These are phyloP conservation scores for Ctena decussata DNA, from an alignment of 2,888 invertebrate species.

Conservation along the genomic window DNA sequence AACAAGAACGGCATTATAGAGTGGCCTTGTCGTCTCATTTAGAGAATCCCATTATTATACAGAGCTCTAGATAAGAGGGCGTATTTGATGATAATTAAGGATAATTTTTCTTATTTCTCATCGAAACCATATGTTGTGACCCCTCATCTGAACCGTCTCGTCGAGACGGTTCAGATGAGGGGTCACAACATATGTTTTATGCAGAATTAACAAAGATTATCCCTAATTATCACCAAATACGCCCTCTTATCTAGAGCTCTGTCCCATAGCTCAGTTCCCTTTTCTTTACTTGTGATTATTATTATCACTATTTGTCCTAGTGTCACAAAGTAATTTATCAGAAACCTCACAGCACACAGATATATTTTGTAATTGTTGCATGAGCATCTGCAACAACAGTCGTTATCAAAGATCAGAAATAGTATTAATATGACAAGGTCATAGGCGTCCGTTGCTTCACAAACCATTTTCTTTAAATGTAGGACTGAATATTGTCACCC, in stretches of 20 bases:
- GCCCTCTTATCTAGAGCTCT: no score
- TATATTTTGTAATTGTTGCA: background rate
- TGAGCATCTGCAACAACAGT: conserved; percentile 16
- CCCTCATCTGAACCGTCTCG: no score
- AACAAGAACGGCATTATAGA: background rate
- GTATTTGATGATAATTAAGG: no score
- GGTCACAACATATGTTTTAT: no score
- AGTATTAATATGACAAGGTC: conserved; percentile 18
- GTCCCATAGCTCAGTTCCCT: no score
- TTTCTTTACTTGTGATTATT: background rate
- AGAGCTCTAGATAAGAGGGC: no score
- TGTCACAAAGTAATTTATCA: conserved; percentile 1
- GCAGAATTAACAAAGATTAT: no score
- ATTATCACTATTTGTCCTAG: conserved; percentile 9
- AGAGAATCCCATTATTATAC: background rate
- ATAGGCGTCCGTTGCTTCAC: conserved; percentile 15
- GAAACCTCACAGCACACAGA: background rate
- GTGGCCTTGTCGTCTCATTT: background rate
- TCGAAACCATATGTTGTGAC: no score
- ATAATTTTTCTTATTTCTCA: no score
- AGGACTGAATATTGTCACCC: no score
- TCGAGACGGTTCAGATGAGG: no score
- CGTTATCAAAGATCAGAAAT: conserved; percentile 12
- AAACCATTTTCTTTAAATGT: background rate
- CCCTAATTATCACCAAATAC: no score